Base-by-base conservation (phyloP, 53 echinoderm and acorn worm genomes). In the Apostichopus leukothele region DNA sequence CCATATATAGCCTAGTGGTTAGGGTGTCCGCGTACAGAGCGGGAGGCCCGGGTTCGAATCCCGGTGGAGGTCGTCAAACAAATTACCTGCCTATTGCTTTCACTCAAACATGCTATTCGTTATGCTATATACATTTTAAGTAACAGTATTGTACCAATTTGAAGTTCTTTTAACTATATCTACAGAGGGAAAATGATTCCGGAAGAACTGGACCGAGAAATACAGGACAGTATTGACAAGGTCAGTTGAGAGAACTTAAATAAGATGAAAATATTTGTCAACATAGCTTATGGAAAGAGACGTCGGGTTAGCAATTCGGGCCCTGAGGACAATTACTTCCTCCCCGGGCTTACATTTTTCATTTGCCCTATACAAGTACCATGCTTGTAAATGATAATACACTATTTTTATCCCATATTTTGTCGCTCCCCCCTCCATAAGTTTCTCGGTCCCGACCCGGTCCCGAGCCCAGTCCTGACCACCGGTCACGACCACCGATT, bases 141-240 rank as follows among this genome's bases (percentile, higher is more conserved):
- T 8, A 27, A 10, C 7, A 74, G 84, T 84, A n/a, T 21, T 89
- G 26, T 78, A 20, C 60, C 25, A 23, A 26, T 79, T 68, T 52
- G 22, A 51, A 51, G 19, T n/a, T 26, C 6, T 51, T 7, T n/a
- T 22, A n/a, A 39, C 80, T 71, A 86, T 86, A 51, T 68, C 86
- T 75, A n/a, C 78, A 93, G 93, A 51, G 93, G 93, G 9, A 89
- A 89, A 84, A 93, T 93, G 91, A 91, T 93, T 27, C 91, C 93
- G 75, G 88, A 79, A 13, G 90, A 91, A 51, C 73, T 93, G 20
- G 91, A 93, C 14, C 54, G 79, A 83, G 91, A 86, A 25, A 93
- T 93, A 67, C 50, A 63, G 22, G 78, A 5, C 23, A 12, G 91
- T 77, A 93, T 89, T 19, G 60, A 59, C 18, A 88, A 83, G 79